phyloP scores from a whole-genome alignment of 2,888 invertebrate genomes.

The Orthosia cruda region DNA sequence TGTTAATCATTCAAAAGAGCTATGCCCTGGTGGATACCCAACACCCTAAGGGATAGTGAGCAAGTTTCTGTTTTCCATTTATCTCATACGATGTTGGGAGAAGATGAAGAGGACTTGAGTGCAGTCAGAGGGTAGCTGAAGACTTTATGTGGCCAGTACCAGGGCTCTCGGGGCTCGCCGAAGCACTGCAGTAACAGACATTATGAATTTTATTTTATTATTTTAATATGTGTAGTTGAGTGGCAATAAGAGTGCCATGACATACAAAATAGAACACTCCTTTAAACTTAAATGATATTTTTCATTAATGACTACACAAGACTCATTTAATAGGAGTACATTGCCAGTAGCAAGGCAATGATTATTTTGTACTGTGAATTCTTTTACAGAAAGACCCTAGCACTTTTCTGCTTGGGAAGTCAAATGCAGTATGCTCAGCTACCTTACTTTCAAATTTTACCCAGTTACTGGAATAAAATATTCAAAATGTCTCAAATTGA shows the following conservation, averaged over 20 bases:
- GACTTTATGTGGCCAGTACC: conserved; percentile 83
- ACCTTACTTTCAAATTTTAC: neutral
- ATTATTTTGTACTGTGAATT: neutral
- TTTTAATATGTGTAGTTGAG: conserved; percentile 22
- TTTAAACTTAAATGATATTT: neutral
- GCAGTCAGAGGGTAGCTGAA: conserved; percentile 84
- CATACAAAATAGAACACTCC: conserved; percentile 2
- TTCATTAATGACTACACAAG: neutral
- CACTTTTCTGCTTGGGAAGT: neutral
- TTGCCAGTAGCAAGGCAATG: neutral
- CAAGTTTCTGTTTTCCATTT: conserved; percentile 56
- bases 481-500: neutral
- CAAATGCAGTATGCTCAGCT: neutral
- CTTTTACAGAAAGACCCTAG: neutral
- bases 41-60: conserved; percentile 75
- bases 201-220: conserved; percentile 56
- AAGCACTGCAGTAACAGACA: conserved; percentile 83
- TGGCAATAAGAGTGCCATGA: conserved; percentile 13
- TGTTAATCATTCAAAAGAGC: conserved; percentile 29
- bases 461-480: neutral
- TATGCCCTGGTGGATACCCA: conserved; percentile 76
- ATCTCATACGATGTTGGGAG: conserved; percentile 76
- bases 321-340: neutral
- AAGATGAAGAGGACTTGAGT: conserved; percentile 73
- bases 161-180: conserved; percentile 78